Percentiles rank a stretch among this genome's conserved stretches.
Conservation (phyloP, 2,113 vertebrate species). For the Ptilorrhoa leucosticta region DNA sequence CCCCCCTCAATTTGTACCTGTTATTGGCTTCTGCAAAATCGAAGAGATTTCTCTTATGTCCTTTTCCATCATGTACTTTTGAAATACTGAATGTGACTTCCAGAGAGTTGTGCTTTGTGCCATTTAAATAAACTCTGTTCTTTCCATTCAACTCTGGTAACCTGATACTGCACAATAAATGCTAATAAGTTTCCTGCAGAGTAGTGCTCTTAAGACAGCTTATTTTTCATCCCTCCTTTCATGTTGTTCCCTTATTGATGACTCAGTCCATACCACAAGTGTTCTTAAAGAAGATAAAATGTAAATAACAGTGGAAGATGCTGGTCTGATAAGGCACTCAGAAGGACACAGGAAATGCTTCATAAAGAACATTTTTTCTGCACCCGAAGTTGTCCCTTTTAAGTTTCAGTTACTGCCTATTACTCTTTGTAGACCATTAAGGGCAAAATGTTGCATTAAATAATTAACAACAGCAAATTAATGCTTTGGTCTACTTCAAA, state of each 20-base stretch:
- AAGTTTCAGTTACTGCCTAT: background rate
- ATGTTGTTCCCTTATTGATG: slow-evolving; percentile 70
- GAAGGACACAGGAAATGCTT: slow-evolving; percentile 60
- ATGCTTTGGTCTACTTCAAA: background rate
- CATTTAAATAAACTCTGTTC: slow-evolving; percentile 59
- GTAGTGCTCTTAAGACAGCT: slow-evolving; percentile 69
- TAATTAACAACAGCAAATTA: slow-evolving; percentile 12
- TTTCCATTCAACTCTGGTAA: slow-evolving; percentile 66
- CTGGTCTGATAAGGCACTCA: slow-evolving; percentile 47
- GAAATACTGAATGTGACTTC: slow-evolving; percentile 28
- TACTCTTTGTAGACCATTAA: background rate
- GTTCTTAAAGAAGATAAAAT: slow-evolving; percentile 69
- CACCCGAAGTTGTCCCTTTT: background rate
- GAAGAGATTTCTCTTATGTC: background rate
- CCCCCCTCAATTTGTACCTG: background rate
- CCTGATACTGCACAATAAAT: slow-evolving; percentile 69
- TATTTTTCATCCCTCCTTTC: slow-evolving; percentile 73
- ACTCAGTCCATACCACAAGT: slow-evolving; percentile 58
- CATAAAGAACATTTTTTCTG: background rate
- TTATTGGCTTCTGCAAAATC: background rate
- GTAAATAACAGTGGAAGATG: slow-evolving; percentile 66
- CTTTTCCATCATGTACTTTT: background rate
- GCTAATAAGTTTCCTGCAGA: slow-evolving; percentile 74
- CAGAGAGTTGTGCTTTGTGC: slow-evolving; percentile 18
- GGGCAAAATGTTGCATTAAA: slow-evolving; percentile 14